phyloP scores from a whole-genome alignment of 2,888 invertebrate species.

The Balanococcus diminutus region DNA sequence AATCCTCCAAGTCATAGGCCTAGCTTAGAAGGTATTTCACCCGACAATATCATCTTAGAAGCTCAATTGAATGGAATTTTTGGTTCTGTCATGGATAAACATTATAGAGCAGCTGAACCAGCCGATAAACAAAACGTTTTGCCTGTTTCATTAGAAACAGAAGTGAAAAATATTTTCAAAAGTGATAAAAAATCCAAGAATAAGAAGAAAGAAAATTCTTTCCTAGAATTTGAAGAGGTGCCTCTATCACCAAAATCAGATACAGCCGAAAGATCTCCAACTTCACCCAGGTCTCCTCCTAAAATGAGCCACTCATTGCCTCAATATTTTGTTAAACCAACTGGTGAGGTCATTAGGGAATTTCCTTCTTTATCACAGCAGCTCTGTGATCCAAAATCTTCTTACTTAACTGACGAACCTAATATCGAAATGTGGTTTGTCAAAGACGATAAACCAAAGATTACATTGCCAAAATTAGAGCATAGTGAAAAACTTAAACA shows the following conservation, averaged over 20 bases:
- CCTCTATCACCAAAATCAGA: background rate
- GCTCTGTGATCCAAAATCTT: background rate
- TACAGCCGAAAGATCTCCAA: background rate
- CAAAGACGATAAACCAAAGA: background rate
- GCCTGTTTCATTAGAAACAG: background rate
- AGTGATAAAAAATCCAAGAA: conserved; percentile 3
- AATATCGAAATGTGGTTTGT: conserved; percentile 40
- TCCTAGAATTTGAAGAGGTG: background rate
- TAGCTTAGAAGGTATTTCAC: conserved; percentile 32
- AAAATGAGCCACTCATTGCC: background rate
- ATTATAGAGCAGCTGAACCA: conserved; percentile 11
- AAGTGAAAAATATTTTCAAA: conserved; percentile 47
- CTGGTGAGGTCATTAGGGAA: conserved; percentile 46
- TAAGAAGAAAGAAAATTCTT: background rate
- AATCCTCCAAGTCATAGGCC: conserved; percentile 3
- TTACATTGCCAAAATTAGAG: background rate
- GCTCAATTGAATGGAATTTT: conserved; percentile 45
- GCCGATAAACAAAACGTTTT: background rate
- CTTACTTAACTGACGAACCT: background rate
- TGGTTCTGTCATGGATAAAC: conserved; percentile 49
- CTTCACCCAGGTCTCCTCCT: background rate
- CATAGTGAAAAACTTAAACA: background rate
- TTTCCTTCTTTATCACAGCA: conserved; percentile 2
- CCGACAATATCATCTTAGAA: conserved; percentile 34
- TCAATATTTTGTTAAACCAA: conserved; percentile 40